A percentile compares a stretch with the other conserved stretches of the same genome.
Evolutionary conservation across 2,797 vertebrate genomes (phyloP).

Genomic region (Erethizon dorsatum): DNA sequence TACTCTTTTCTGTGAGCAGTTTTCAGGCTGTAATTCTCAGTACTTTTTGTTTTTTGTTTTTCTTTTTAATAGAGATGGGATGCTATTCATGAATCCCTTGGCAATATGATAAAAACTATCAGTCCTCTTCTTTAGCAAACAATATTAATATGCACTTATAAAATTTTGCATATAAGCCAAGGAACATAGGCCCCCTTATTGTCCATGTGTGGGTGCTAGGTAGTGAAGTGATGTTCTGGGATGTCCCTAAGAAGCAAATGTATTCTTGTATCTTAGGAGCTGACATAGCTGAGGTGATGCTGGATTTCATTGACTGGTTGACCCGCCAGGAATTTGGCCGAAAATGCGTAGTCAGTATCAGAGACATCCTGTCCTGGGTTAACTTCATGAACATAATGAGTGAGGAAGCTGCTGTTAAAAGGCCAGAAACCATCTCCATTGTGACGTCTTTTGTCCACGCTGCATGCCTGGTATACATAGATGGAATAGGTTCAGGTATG

Average conservation of each 20-base stretch:
- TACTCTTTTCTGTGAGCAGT: neutral
- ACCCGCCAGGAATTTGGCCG: constrained; percentile 95
- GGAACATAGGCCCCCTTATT: neutral
- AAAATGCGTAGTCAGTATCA: constrained; percentile 95
- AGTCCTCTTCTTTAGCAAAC: neutral
- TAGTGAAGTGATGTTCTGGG: neutral
- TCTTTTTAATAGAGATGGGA: neutral
- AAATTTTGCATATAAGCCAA: neutral
- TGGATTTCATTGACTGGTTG: constrained; percentile 98
- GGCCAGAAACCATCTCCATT: constrained; percentile 90
- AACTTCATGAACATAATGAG: constrained; percentile 95
- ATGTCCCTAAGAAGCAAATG: neutral
- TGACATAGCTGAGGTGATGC: constrained; percentile 95
- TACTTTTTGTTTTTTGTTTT: neutral
- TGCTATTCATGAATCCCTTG: neutral
- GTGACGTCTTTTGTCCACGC: constrained; percentile 95
- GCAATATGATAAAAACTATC: neutral
- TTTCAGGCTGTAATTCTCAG: neutral
- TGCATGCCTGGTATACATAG: constrained; percentile 96
- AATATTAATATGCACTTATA: neutral
- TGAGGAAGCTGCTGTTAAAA: constrained; percentile 87
- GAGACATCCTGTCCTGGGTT: constrained; percentile 97
- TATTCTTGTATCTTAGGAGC: constrained; percentile 88
- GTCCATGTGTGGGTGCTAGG: neutral
- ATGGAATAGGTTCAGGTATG: constrained; percentile 97